phyloP scores from a whole-genome alignment of 2,888 invertebrate species.

The Merodon equestris region DNA sequence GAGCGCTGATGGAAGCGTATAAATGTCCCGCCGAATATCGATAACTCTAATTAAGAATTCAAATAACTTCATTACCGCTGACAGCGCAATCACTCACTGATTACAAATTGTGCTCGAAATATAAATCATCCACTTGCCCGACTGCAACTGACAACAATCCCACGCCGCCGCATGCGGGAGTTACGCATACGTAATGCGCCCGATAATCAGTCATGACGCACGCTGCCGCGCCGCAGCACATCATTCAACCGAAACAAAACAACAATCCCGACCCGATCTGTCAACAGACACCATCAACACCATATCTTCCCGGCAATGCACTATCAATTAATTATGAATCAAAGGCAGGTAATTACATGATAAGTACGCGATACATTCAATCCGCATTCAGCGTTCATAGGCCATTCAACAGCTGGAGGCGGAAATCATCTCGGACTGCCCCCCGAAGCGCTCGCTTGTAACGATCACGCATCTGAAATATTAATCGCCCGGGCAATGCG shows the following conservation, averaged over 20 bases:
- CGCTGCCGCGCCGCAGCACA: constrained; percentile 17
- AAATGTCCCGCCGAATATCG: constrained; percentile 60
- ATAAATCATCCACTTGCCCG: constrained; percentile 56
- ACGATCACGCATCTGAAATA: constrained; percentile 60
- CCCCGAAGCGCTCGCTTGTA: constrained; percentile 71
- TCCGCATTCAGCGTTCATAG: constrained; percentile 73
- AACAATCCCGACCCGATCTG: constrained; percentile 49
- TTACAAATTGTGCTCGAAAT: constrained; percentile 65
- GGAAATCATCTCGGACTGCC: constrained; percentile 68
- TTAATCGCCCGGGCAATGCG: constrained; percentile 47
- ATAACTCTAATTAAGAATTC: constrained; percentile 61
- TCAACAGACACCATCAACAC: constrained; percentile 41
- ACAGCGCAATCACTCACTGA: constrained; percentile 67
- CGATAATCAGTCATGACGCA: constrained; percentile 43
- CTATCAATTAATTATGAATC: constrained; percentile 75
- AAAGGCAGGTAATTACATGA: constrained; percentile 77
- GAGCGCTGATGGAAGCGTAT: constrained; percentile 24
- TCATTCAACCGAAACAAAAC: constrained; percentile 26
- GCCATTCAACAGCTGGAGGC: constrained; percentile 69
- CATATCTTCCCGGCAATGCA: constrained; percentile 40
- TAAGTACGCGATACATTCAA: constrained; percentile 73
- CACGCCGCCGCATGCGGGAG: constrained; percentile 53
- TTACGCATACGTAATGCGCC: constrained; percentile 55
- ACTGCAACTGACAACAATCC: constrained; percentile 20
- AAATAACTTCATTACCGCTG: constrained; percentile 66